A percentile compares a stretch with the other conserved stretches of the same genome.
phyloP scores from a whole-genome alignment of 1,140 invertebrate species.

The Lanistes nyassanus region DNA sequence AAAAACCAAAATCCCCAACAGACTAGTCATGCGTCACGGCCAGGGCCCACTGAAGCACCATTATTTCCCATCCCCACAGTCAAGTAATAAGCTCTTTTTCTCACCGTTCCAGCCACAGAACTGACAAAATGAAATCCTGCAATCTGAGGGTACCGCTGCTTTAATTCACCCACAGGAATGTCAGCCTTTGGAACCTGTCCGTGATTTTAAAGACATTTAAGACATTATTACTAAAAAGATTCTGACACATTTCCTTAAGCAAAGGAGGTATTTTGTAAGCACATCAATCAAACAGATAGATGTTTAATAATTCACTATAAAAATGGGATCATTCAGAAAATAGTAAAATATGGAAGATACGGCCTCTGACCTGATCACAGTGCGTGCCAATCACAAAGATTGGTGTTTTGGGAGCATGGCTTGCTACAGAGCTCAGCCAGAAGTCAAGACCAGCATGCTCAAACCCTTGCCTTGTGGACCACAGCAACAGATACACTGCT shows the following conservation, averaged over 20 bases:
- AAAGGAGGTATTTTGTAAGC: too few relatives aligned
- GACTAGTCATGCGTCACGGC: too few relatives aligned
- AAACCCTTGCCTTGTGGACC: slow-evolving; percentile 61
- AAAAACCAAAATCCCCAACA: too few relatives aligned
- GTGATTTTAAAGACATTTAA: too few relatives aligned
- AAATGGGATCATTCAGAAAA: not conserved
- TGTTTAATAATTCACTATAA: not conserved
- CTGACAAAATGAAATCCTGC: slow-evolving; percentile 61
- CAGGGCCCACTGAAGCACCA: too few relatives aligned
- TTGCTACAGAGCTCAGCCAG: slow-evolving; percentile 61
- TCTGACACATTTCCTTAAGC: too few relatives aligned
- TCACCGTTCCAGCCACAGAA: slow-evolving; percentile 54
- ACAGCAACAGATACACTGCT: slow-evolving; percentile 62
- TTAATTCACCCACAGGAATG: slow-evolving; percentile 52
- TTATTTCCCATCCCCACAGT: too few relatives aligned
- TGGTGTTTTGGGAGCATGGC: slow-evolving; percentile 62
- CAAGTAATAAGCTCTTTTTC: slow-evolving; percentile 29
- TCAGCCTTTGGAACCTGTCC: slow-evolving; percentile 54
- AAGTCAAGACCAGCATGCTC: slow-evolving; percentile 65
- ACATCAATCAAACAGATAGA: too few relatives aligned
- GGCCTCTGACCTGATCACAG: slow-evolving; percentile 57
- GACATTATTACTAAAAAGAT: too few relatives aligned
- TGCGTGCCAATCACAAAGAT: slow-evolving; percentile 63
- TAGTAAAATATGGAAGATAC: not conserved
- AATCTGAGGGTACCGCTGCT: slow-evolving; percentile 59